Evolutionary conservation across 2,888 invertebrate genomes (phyloP).

Genomic region (Dolichomitus sp.): DNA sequence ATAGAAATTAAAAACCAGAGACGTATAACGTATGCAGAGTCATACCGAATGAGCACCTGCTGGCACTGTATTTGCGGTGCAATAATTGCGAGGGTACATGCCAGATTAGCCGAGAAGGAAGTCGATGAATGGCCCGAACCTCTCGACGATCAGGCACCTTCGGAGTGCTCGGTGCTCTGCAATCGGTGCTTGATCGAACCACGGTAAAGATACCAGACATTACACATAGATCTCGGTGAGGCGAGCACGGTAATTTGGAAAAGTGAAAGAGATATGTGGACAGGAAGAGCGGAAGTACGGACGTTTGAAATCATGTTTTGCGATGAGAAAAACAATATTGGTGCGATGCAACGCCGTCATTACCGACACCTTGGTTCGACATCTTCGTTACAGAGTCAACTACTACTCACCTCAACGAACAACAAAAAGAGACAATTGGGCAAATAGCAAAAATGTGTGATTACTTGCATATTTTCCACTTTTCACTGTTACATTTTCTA

Average conservation of each 20-base stretch:
- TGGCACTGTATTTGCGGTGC: constrained; percentile 57
- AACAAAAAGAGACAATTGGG: constrained; percentile 40
- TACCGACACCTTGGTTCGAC: constrained; percentile 60
- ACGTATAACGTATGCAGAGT: constrained; percentile 13
- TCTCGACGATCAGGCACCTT: constrained; percentile 43
- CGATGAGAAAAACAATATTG: constrained; percentile 11
- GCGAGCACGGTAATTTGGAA: constrained; percentile 45
- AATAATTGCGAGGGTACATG: constrained; percentile 25
- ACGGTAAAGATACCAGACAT: constrained; percentile 61
- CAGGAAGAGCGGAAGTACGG: constrained; percentile 43
- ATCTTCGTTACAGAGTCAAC: constrained; percentile 22
- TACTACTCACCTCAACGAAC: constrained; percentile 7
- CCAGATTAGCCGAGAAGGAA: constrained; percentile 3
- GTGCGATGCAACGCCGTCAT: constrained; percentile 33
- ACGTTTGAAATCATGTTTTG: constrained; percentile 2
- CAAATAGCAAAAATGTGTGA: background rate
- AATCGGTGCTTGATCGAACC: constrained; percentile 62
- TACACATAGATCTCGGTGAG: constrained; percentile 36
- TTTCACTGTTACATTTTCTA: too few relatives aligned
- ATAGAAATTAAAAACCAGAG: too few relatives aligned
- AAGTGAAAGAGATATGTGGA: constrained; percentile 57
- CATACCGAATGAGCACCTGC: constrained; percentile 58
- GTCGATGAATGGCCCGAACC: constrained; percentile 42
- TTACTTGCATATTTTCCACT: too few relatives aligned
- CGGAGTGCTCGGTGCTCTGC: constrained; percentile 50